Conservation (phyloP, 2,888 invertebrate species). For the Monopis laevigella region DNA sequence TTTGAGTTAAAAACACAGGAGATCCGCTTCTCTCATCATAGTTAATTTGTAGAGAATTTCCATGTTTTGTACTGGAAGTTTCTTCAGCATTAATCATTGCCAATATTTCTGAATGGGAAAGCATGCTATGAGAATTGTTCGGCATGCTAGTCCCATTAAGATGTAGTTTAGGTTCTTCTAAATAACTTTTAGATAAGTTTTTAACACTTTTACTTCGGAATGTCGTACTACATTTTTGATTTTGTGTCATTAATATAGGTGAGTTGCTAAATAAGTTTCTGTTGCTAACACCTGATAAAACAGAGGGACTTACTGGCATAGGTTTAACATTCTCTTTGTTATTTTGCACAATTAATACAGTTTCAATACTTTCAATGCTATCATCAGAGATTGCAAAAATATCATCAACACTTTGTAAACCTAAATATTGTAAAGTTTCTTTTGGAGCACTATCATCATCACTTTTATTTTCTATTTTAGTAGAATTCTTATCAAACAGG, state of each 20-base stretch:
- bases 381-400: conserved; percentile 11
- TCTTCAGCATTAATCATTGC: too few relatives aligned
- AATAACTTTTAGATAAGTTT: too few relatives aligned
- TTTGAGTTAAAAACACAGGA: conserved; percentile 45
- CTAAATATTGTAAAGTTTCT: conserved; percentile 13
- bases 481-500: conserved; percentile 42
- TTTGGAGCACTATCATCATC: conserved; percentile 20
- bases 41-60: too few relatives aligned
- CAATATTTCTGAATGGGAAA: too few relatives aligned
- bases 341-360: not conserved
- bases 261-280: conserved; percentile 25
- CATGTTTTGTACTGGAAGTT: too few relatives aligned
- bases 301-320: conserved; percentile 40
- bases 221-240: too few relatives aligned
- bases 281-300: conserved; percentile 37
- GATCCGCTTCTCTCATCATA: conserved; percentile 35
- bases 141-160: too few relatives aligned
- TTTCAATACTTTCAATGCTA: not conserved
- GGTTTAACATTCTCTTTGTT: not conserved
- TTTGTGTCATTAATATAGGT: too few relatives aligned
- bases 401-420: conserved; percentile 12
- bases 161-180: too few relatives aligned
- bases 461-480: conserved; percentile 23
- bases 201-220: too few relatives aligned
- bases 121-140: too few relatives aligned